Conservation (phyloP, 2,888 invertebrate genomes). For the Caenorhabditis macrosperma region DNA sequence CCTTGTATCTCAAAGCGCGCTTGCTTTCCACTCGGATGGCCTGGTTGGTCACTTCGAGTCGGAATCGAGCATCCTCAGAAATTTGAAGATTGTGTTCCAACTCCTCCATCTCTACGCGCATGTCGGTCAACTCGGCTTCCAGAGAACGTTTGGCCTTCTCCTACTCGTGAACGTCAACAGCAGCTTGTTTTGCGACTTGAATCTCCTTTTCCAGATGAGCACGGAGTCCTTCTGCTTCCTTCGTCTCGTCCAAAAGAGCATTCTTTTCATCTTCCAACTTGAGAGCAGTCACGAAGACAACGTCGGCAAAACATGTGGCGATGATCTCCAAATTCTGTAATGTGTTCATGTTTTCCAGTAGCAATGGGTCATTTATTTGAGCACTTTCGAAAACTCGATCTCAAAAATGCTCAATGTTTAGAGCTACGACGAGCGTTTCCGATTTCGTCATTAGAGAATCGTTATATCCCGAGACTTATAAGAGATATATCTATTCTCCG, state of each 20-base stretch:
- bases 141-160: conserved; percentile 97
- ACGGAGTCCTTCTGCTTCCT: conserved; percentile 64
- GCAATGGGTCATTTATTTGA: too few species aligned
- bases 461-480: too few species aligned
- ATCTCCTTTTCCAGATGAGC: conserved; percentile 67
- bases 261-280: conserved; percentile 89
- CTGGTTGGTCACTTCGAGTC: conserved; percentile 98
- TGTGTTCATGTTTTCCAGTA: too few species aligned
- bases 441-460: too few species aligned
- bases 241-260: conserved; percentile 65
- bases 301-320: too few species aligned
- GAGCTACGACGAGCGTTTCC: too few species aligned
- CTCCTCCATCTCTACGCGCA: conserved; percentile 89
- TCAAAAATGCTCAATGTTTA: too few species aligned
- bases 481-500: too few species aligned
- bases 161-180: conserved; percentile 89
- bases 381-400: too few species aligned
- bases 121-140: conserved; percentile 83
- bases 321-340: too few species aligned
- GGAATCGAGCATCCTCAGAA: conserved; percentile 95
- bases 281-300: too few species aligned
- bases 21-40: conserved; percentile 95
- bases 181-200: conserved; percentile 72
- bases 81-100: conserved; percentile 92
- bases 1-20: conserved; percentile 91